Evolutionary conservation across 2,888 invertebrate species (phyloP), one percentile per base, ranked within the genome.

Genomic region (Caenorhabditis sp.): DNA sequence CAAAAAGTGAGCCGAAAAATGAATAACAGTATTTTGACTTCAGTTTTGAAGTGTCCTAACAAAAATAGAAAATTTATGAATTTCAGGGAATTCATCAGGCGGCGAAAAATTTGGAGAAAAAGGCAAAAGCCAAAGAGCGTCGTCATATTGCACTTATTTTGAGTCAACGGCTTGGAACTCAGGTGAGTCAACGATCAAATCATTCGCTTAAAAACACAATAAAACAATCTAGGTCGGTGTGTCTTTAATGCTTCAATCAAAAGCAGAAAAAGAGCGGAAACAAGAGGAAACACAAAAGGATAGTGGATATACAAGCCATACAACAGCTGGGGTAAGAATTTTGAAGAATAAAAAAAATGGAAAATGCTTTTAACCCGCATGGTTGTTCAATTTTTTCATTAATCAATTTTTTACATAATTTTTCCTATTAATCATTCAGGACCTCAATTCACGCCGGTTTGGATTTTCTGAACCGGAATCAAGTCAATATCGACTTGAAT

Each of bases 21-120:
- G n/a, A n/a, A n/a, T n/a, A n/a, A n/a, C n/a, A n/a, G n/a, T n/a
- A n/a, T n/a, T n/a, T n/a, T n/a, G n/a, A n/a, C n/a, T n/a, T n/a
- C n/a, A n/a, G n/a, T n/a, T n/a, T n/a, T n/a, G n/a, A n/a, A n/a
- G n/a, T n/a, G n/a, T n/a, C n/a, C n/a, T n/a, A n/a, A 31, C 31
- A 31, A 31, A 52, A 7, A 49, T 49, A 1, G 43, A 25, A 21
- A 54, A n/a, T n/a, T n/a, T n/a, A n/a, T 52, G 43, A 53, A 25
- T 68, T 80, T 65, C 64, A 85, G 85, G 86, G 86, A 26, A 86
- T 86, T 59, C 86, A 86, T 60, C 83, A 86, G 76, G 86, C 86
- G 1, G 86, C 86, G 25, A 86, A 86, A 70, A 85, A 86, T 70
- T 70, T 86, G 50, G 85, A 86, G 63, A 83, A 85, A 65, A 83